These are phyloP conservation scores for Noctilio leporinus DNA, from an alignment of 2,113 vertebrate species.

Conservation along the genomic window DNA sequence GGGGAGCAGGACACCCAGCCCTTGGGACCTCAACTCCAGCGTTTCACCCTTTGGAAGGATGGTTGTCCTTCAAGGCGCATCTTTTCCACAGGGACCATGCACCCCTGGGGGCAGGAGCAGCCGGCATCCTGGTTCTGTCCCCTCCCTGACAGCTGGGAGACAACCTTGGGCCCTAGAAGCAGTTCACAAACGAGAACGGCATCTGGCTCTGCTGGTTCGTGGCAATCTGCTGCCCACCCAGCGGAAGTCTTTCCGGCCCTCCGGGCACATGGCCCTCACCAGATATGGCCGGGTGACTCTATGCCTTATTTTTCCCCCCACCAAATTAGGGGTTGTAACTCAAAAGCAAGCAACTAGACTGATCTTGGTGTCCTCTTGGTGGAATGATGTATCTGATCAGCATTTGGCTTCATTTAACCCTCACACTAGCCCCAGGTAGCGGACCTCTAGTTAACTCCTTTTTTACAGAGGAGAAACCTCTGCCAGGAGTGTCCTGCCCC, in stretches of 20 bases:
- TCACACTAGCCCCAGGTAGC: not conserved
- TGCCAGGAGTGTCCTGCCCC: not conserved
- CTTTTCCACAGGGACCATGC: not conserved
- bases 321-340: not conserved
- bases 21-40: not conserved
- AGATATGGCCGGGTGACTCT: not conserved
- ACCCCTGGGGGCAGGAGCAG: not conserved
- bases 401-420: not conserved
- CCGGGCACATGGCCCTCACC: not conserved
- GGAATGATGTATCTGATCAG: not conserved
- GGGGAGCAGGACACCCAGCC: not conserved
- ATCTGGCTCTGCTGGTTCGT: accelerated
- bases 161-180: not conserved
- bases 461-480: not conserved
- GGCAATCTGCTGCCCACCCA: too few relatives aligned
- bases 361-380: not conserved
- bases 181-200: accelerated
- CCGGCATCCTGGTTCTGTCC: not conserved
- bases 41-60: not conserved
- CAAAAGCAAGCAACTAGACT: not conserved
- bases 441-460: not conserved
- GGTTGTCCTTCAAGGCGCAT: not conserved
- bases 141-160: not conserved
- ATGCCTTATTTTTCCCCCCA: not conserved
- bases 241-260: not conserved